phyloP scores from a whole-genome alignment of 2,888 invertebrate species.

The Tridacna crocea region DNA sequence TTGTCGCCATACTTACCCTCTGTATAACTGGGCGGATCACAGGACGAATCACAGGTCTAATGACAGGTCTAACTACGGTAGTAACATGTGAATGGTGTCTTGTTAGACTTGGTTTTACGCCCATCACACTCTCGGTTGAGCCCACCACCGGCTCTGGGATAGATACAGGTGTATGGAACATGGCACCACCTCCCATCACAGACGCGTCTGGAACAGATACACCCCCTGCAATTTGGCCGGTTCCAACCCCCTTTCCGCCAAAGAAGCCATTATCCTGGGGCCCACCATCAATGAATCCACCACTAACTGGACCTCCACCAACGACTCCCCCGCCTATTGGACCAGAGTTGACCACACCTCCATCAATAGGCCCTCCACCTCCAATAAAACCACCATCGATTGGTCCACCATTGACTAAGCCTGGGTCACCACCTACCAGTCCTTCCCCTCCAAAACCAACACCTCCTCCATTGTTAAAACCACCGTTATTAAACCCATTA shows the following conservation, averaged over 20 bases:
- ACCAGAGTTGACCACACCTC: constrained; percentile 1
- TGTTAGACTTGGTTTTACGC: constrained; percentile 31
- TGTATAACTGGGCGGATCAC: constrained; percentile 47
- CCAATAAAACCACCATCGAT: neutral
- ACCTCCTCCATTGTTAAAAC: neutral
- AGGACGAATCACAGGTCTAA: constrained; percentile 52
- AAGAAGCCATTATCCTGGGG: neutral
- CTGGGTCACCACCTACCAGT: neutral
- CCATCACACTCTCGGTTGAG: constrained; percentile 33
- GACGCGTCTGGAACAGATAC: neutral
- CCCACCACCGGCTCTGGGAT: constrained; percentile 2
- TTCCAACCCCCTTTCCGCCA: constrained; percentile 1
- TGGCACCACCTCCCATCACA: neutral
- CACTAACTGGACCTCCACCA: constrained; percentile 3
- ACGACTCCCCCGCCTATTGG: neutral
- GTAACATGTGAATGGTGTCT: constrained; percentile 52
- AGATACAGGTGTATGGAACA: neutral
- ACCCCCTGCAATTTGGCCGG: neutral
- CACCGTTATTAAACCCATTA: constrained; percentile 4
- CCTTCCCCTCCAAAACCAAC: constrained; percentile 1
- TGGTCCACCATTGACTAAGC: neutral
- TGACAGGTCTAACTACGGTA: constrained; percentile 47
- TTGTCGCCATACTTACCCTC: constrained; percentile 35
- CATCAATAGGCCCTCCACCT: neutral
- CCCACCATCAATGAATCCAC: neutral